Evolutionary conservation across 2,113 vertebrate species (phyloP).

Genomic region (Leucopsar rothschildi): DNA sequence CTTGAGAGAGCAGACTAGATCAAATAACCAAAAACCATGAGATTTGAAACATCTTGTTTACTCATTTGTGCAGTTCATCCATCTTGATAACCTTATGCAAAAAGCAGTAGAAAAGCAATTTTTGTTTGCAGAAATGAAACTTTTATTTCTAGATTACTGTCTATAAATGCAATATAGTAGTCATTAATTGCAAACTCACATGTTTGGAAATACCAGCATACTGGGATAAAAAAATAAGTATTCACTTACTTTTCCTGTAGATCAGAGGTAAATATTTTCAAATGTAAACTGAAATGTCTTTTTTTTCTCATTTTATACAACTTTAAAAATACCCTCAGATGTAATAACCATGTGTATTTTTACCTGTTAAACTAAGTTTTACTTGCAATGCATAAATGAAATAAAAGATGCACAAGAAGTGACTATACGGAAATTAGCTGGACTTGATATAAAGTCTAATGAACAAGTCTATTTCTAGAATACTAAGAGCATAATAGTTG

Average conservation of each 20-base stretch:
- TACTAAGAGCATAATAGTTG: background rate
- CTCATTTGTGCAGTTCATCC: background rate
- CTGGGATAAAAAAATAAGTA: background rate
- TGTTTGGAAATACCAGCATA: background rate
- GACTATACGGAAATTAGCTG: background rate
- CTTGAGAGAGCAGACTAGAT: background rate
- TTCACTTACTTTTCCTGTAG: background rate
- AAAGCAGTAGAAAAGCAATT: background rate
- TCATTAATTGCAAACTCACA: background rate
- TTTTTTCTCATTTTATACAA: background rate
- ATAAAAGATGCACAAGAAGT: background rate
- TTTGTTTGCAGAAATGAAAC: background rate
- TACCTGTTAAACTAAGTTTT: background rate
- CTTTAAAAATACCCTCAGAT: background rate
- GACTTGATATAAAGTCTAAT: background rate
- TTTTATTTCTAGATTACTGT: background rate
- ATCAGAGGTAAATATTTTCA: background rate
- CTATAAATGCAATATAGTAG: background rate
- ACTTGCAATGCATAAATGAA: background rate
- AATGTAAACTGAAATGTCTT: background rate
- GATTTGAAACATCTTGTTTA: background rate
- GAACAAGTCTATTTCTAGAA: background rate
- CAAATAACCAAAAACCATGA: background rate
- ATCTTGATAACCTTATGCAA: background rate
- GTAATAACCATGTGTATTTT: background rate